phyloP scores from a whole-genome alignment of 2,888 invertebrate species.

The Hetaerina titia region DNA sequence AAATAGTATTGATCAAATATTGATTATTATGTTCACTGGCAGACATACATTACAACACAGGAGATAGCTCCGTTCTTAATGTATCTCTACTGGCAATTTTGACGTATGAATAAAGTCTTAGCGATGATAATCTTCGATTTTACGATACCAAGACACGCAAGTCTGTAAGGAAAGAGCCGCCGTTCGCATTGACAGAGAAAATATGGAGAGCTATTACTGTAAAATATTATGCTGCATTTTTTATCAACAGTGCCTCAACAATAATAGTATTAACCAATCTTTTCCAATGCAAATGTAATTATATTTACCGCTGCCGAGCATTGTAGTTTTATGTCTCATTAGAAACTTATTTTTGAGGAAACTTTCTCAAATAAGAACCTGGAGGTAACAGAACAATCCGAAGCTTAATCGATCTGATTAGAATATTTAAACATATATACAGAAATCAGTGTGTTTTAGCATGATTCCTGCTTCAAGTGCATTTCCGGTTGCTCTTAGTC shows the following conservation, averaged over 20 bases:
- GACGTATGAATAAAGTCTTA: background rate
- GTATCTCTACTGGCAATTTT: background rate
- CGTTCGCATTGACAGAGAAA: background rate
- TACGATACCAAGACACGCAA: slow-evolving; percentile 23
- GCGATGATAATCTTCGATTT: slow-evolving; percentile 35
- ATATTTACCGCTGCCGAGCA: too few species aligned
- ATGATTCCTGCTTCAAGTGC: too few species aligned
- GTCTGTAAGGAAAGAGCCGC: background rate
- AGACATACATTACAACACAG: background rate
- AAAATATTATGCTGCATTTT: background rate
- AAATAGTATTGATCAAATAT: slow-evolving; percentile 17
- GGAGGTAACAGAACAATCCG: too few species aligned
- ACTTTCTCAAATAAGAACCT: too few species aligned
- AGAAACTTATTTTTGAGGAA: too few species aligned
- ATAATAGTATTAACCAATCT: background rate
- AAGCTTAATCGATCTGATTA: too few species aligned
- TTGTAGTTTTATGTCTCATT: too few species aligned
- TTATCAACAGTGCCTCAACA: background rate
- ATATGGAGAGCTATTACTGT: background rate
- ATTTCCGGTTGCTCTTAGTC: too few species aligned
- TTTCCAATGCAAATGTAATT: background rate
- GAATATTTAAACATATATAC: too few species aligned
- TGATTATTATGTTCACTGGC: background rate
- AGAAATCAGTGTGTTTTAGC: too few species aligned
- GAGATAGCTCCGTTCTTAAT: background rate